Evolutionary conservation across 2,888 invertebrate genomes (phyloP), one percentile per base, ranked within the genome.

Genomic region (Acleris cristana): DNA sequence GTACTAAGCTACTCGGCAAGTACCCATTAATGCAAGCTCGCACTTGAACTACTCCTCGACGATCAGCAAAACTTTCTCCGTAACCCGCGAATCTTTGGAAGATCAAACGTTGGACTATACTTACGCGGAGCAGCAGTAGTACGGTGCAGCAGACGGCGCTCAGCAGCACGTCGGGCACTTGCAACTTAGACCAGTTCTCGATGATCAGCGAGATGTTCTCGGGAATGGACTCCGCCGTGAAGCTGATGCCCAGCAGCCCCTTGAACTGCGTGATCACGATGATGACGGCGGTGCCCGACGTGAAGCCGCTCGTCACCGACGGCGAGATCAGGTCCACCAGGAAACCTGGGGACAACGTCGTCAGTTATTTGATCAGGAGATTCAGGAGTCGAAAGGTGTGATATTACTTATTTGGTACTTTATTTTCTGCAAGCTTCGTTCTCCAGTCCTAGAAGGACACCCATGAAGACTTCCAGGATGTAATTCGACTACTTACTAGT

Each of bases 291-390:
- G 97, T 96, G 12, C 96, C 97, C 2, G 97, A 96, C 52, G 97
- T 97, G 84, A 98, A 98, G 2, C 97, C 97, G 73, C 96, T 96
- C 19, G 96, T 96, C 61, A 97, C 96, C 12, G 97, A 95, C 30
- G 95, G 94, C 0, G 97, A 97, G 75, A 98, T 97, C 80, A 97
- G 95, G 76, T 96, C 96, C 65, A 97, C 96, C 73, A 97, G 88
- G 84, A 97, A 97, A 62, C 97, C 97, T 97, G 84, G 23, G 79
- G 60, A 18, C 21, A 7, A 52, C n/a, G n/a, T 10, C 4, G n/a
- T n/a, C 45, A 45, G 16, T n/a, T n/a, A 48, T 18, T n/a, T 48
- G 4, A 48, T n/a, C 7, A 45, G 7, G 16, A 45, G 45, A 0
- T 18, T n/a, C 7, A 45, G 7, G 16, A 45, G 45, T 12, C 34